Percentiles rank a stretch among this genome's conserved stretches.
phyloP scores from a whole-genome alignment of 2,797 vertebrate genomes.

The Danio albolineatus region DNA sequence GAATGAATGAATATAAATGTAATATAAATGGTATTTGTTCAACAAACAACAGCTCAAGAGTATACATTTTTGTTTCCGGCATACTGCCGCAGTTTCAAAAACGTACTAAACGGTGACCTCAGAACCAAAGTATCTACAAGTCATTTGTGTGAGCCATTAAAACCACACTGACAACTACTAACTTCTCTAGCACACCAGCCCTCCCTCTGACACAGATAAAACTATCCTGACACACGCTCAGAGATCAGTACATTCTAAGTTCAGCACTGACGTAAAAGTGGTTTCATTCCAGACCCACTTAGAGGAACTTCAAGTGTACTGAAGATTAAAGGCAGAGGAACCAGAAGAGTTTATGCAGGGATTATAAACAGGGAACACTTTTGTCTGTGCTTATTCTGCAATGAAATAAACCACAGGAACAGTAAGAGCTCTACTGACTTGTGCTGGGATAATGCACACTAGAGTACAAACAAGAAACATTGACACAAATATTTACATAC shows the following conservation, averaged over 20 bases:
- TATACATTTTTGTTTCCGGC: too few relatives aligned
- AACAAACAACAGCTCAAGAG: too few relatives aligned
- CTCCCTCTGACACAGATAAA: slow-evolving; percentile 17
- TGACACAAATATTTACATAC: slow-evolving; percentile 26
- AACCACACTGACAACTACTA: slow-evolving; percentile 48
- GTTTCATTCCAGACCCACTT: slow-evolving; percentile 2
- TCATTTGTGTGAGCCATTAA: too few relatives aligned
- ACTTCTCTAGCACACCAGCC: slow-evolving; percentile 31
- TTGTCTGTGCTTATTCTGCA: slow-evolving; percentile 28
- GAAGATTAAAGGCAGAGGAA: slow-evolving; percentile 46
- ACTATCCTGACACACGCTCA: neutral
- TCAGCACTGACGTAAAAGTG: neutral
- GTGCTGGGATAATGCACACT: slow-evolving; percentile 7
- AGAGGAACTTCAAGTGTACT: neutral
- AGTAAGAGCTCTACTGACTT: slow-evolving; percentile 3
- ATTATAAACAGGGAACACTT: slow-evolving; percentile 37
- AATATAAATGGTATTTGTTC: too few relatives aligned
- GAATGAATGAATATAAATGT: too few relatives aligned
- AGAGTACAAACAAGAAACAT: slow-evolving; percentile 9
- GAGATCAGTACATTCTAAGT: slow-evolving; percentile 5
- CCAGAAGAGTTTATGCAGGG: slow-evolving; percentile 1
- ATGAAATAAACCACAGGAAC: slow-evolving; percentile 11
- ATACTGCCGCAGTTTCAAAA: too few relatives aligned
- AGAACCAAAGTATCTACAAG: too few relatives aligned
- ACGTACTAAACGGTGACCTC: too few relatives aligned